Evolutionary conservation across 2,113 vertebrate genomes (phyloP), one percentile per base, ranked within the genome.

Genomic region (Notiomystis cincta): DNA sequence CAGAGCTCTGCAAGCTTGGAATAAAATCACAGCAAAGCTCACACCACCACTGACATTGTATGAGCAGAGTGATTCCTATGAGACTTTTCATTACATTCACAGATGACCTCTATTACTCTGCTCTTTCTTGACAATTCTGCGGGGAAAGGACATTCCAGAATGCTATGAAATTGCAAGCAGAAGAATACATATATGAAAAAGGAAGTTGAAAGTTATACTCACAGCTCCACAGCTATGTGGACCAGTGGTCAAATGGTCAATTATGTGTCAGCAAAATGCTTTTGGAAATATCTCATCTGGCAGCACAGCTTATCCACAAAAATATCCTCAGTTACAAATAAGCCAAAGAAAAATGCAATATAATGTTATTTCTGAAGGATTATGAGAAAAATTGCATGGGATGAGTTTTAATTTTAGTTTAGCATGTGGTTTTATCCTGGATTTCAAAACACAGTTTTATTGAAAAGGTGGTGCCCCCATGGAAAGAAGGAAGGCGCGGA

Each of bases 61-160:
- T 50, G 73, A 4, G 6, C 37, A 76, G 78, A 76, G 42, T 73
- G 70, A 95, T 67, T 95, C 94, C 57, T 89, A 17, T 48, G 77
- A 87, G 96, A 50, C 25, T 92, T 95, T 92, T 87, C 90, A 96
- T 91, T 95, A 91, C 53, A 54, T 89, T 95, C 86, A 89, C 78
- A 73, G 76, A 81, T 95, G 77, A 96, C 86, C 83, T 92, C 89
- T 95, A 92, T 91, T 96, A 96, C 80, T 89, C 45, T 78, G 31
- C 50, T 92, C 53, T 70, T 89, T 95, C 80, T 71, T 88, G 71
- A 58, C 71, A 77, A 51, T 95, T 83, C 67, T 92, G 25, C 0
- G 1, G 58, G 84, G 48, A 92, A 88, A 92, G 31, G 60, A 65
- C 56, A 71, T 86, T 93, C 64, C 16, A 67, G 45, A 92, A 71